Base-by-base conservation (phyloP, 2,888 invertebrate species). In the Eupeodes luniger region DNA sequence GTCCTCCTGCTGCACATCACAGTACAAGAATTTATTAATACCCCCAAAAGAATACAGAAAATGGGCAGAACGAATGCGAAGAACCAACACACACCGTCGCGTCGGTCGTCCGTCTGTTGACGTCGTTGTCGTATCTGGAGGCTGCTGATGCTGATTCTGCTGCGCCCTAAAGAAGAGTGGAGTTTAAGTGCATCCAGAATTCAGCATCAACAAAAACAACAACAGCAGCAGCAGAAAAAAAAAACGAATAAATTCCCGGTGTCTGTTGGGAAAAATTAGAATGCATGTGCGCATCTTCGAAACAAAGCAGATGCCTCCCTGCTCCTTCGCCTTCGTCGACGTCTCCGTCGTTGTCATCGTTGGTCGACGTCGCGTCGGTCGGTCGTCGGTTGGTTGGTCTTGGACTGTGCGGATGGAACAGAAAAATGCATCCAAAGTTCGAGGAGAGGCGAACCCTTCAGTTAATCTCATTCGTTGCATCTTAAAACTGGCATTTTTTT, bases 211-310 rank as follows among this genome's bases (percentile, higher is more conserved):
- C n/a, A 44, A 4, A 10, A 19, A 9, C 51, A 40, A 40, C 6
- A 27, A 55, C 12, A 79, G 9, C 40, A 75, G 27, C 27, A 3
- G 27, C 3, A 40, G 36, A 51, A 47, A 62, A 49, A 83, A 59
- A 74, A 40, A 59, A 27, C 27, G 44, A 55, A 76, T 55, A 80
- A 67, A 61, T 77, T 51, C 51, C 74, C 64, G 74, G 64, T 84
- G 88, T 81, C 81, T 81, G 85, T 78, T 88, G 88, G 88, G 75
- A 85, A 78, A 84, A 84, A 85, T 88, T 88, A 85, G 88, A 85
- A 88, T 85, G 88, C 88, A 88, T 88, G 84, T 81, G 84, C 85
- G 84, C 84, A 88, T 81, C 83, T 81, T 78, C 53, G 69, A 78
- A 85, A 88, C 84, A 88, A 88, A 85, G 85, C 66, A 81, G 69